Percentiles rank a stretch among this genome's conserved stretches.
Conservation (phyloP, 2,888 invertebrate species). For the Drosophila hamatofila region DNA sequence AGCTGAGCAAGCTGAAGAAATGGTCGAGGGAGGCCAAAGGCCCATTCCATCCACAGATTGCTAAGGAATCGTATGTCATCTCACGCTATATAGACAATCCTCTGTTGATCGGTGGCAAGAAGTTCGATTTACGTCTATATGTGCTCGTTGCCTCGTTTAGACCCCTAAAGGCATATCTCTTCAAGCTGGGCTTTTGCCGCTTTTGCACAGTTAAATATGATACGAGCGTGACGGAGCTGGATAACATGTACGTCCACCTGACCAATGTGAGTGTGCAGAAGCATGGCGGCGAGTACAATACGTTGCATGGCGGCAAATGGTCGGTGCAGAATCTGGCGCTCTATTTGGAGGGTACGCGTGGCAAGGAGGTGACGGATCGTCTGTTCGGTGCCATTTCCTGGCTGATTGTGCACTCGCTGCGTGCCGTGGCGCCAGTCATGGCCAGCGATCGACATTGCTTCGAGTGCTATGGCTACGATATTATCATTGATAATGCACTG, state of each 20-base stretch:
- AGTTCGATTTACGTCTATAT: conserved; percentile 96
- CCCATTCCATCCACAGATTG: conserved; percentile 92
- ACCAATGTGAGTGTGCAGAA: conserved; percentile 99
- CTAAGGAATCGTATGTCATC: conserved; percentile 97
- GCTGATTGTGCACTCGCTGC: conserved; percentile 96
- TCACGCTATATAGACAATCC: conserved; percentile 98
- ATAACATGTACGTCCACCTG: conserved; percentile 97
- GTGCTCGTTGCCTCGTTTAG: conserved; percentile 97
- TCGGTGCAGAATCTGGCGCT: conserved; percentile 95
- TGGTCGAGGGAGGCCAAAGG: conserved; percentile 95
- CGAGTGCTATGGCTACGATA: conserved; percentile 95
- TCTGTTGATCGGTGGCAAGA: conserved; percentile 97
- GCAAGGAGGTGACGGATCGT: conserved; percentile 94
- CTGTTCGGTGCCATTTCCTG: conserved; percentile 95
- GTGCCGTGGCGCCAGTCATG: conserved; percentile 96
- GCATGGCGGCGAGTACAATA: conserved; percentile 97
- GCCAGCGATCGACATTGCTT: conserved; percentile 93
- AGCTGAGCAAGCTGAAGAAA: conserved; percentile 95
- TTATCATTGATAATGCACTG: conserved; percentile 96
- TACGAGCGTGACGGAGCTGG: conserved; percentile 93
- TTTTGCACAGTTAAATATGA: conserved; percentile 98
- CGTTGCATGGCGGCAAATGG: conserved; percentile 96
- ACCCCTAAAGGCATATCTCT: conserved; percentile 96
- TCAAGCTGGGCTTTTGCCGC: conserved; percentile 96
- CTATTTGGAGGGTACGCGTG: conserved; percentile 95